Conservation (phyloP, 2,113 vertebrate genomes). For the Dermatemys mawii region DNA sequence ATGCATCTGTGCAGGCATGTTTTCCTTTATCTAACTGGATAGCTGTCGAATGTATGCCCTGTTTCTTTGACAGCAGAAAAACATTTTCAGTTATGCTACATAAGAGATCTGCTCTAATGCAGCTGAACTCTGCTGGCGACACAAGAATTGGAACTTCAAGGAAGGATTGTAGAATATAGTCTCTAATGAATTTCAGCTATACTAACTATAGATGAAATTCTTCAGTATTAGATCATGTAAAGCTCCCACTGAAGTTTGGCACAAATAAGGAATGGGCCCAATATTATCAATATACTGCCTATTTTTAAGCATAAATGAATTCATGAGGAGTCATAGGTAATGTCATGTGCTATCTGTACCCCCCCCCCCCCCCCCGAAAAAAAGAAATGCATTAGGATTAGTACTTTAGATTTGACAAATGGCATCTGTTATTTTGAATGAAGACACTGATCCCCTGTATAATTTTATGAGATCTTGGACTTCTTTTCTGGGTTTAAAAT, state of each 20-base stretch:
- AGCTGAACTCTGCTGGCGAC: neutral
- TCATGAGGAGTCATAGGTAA: neutral
- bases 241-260: neutral
- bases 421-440: slow-evolving; percentile 4
- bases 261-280: neutral
- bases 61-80: neutral
- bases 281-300: neutral
- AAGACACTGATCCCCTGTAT: neutral
- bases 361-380: neutral
- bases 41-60: neutral
- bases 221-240: fast-evolving
- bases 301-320: neutral
- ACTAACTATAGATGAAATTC: neutral
- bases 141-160: neutral
- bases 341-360: neutral
- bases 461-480: neutral
- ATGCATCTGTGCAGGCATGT: neutral
- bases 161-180: neutral
- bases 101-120: neutral
- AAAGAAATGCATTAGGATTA: neutral
- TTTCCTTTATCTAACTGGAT: neutral
- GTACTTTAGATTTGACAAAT: neutral
- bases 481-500: neutral
- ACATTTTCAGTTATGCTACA: neutral
- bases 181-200: neutral